These are phyloP conservation scores for Cryptocephalus moraei DNA, from an alignment of 2,888 invertebrate genomes.

Conservation along the genomic window DNA sequence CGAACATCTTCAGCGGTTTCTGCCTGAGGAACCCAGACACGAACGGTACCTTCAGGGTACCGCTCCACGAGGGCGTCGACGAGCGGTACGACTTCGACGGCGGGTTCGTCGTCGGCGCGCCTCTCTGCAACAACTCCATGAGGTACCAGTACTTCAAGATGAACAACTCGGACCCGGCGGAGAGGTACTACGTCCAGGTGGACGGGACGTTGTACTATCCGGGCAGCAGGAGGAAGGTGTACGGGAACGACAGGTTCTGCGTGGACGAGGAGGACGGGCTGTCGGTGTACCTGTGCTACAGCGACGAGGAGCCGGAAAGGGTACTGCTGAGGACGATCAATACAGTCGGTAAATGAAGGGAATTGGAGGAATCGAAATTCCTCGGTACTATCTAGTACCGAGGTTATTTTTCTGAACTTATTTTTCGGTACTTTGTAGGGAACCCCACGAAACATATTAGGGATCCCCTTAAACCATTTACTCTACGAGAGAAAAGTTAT, in stretches of 20 bases:
- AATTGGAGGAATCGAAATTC: too few species aligned
- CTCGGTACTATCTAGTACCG: too few species aligned
- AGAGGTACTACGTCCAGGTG: constrained; percentile 20
- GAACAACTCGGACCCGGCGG: constrained; percentile 8
- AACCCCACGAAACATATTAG: too few species aligned
- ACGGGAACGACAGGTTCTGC: constrained; percentile 15
- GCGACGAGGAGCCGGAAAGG: not conserved
- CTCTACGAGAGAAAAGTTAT: too few species aligned
- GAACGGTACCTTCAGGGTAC: constrained; percentile 6
- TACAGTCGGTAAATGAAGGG: constrained; percentile 3
- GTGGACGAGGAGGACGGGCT: constrained; percentile 16
- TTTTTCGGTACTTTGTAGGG: too few species aligned
- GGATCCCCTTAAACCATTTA: too few species aligned
- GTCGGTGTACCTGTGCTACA: constrained; percentile 15
- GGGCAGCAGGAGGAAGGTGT: constrained; percentile 7
- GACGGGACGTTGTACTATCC: constrained; percentile 19
- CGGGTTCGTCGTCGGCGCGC: constrained; percentile 6
- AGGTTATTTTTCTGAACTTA: too few species aligned
- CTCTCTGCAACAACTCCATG: constrained; percentile 6
- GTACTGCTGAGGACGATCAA: constrained; percentile 2
- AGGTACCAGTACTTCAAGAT: constrained; percentile 10
- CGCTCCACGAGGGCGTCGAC: constrained; percentile 1
- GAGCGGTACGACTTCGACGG: constrained; percentile 3
- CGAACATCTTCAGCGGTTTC: too few species aligned
- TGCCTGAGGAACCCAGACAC: too few species aligned